These are phyloP conservation scores for Dorcus parallelipipedus DNA, from an alignment of 2,888 invertebrate genomes.

Conservation along the genomic window DNA sequence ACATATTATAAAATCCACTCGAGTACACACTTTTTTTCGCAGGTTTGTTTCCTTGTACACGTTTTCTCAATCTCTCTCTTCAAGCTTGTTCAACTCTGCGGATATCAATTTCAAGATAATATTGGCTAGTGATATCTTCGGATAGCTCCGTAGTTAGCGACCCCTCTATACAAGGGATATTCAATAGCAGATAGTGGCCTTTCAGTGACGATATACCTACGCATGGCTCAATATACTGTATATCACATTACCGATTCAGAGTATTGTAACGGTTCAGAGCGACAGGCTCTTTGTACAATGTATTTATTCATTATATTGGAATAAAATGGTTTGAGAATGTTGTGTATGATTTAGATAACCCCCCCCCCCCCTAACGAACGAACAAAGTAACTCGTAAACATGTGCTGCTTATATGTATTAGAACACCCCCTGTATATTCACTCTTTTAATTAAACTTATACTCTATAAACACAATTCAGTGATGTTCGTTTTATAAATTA, in stretches of 20 bases:
- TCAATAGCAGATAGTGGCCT: slow-evolving; percentile 43
- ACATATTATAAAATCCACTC: background rate
- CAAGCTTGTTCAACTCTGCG: background rate
- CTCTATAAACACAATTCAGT: no score
- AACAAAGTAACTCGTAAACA: no score
- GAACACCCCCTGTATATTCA: no score
- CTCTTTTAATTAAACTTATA: no score
- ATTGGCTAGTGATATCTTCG: slow-evolving; percentile 43
- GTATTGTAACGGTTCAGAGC: slow-evolving; percentile 27
- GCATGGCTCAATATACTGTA: slow-evolving; percentile 39
- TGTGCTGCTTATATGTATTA: no score
- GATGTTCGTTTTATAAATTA: no score
- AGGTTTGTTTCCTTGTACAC: background rate
- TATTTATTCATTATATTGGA: slow-evolving; percentile 34
- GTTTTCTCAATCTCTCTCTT: no score
- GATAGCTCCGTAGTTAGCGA: slow-evolving; percentile 36
- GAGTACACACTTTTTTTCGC: no score
- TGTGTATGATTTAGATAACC: no score
- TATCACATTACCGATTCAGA: slow-evolving; percentile 28
- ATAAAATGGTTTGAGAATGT: slow-evolving; percentile 32
- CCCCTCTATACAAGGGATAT: slow-evolving; percentile 43
- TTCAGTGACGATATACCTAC: slow-evolving; percentile 36
- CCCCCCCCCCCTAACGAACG: no score
- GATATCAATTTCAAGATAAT: slow-evolving; percentile 19
- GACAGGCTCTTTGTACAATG: slow-evolving; percentile 27